These are phyloP conservation scores for Anthoptus insignis DNA, from an alignment of 2,888 invertebrate species.

Conservation along the genomic window DNA sequence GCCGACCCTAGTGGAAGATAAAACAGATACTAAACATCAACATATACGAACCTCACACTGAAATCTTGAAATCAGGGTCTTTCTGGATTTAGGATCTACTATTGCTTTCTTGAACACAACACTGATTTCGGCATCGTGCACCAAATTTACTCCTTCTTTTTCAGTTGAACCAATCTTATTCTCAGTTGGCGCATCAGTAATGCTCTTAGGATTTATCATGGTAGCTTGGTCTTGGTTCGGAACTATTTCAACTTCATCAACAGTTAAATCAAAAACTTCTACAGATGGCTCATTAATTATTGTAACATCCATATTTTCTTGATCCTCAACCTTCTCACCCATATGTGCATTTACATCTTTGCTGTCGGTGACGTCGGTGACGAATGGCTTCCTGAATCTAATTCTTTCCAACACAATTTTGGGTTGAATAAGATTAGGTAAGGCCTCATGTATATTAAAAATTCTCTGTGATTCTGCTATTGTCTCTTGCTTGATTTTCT, in stretches of 20 bases:
- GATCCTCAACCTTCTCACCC: neutral
- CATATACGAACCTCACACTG: conserved; percentile 64
- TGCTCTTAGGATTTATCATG: no score
- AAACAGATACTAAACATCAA: neutral
- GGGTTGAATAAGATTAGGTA: conserved; percentile 65
- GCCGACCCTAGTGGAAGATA: no score
- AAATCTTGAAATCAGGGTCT: conserved; percentile 67
- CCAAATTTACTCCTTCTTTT: no score
- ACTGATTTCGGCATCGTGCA: no score
- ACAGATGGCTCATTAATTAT: no score
- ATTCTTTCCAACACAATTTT: conserved; percentile 61
- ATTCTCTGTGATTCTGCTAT: conserved; percentile 38
- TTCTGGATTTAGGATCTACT: conserved; percentile 63
- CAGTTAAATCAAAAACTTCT: neutral
- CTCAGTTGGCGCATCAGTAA: no score
- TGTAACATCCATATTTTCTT: no score
- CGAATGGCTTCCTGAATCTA: no score
- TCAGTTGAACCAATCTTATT: neutral
- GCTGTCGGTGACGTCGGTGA: no score
- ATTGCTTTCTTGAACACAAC: conserved; percentile 55
- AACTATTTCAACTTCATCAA: conserved; percentile 11
- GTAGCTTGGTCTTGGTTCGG: neutral
- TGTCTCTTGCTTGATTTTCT: neutral
- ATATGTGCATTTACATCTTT: neutral
- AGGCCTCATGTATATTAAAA: conserved; percentile 58